phyloP scores from a whole-genome alignment of 2,888 invertebrate species.

The Frankliniella intonsa region DNA sequence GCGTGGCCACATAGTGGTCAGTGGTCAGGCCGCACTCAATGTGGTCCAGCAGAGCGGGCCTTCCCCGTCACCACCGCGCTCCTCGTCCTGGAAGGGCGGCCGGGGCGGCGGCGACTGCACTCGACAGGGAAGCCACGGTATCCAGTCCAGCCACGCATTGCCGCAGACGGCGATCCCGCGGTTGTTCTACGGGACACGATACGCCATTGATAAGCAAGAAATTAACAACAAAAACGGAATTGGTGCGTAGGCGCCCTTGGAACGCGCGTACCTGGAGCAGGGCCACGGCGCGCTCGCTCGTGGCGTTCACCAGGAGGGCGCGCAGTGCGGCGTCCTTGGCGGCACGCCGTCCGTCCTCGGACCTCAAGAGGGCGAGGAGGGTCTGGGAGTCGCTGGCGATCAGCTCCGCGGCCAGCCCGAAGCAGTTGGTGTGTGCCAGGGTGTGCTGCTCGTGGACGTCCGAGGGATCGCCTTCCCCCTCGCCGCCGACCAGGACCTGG shows the following conservation, averaged over 20 bases:
- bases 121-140: not conserved
- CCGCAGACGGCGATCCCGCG: not conserved
- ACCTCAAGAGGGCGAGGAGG: not conserved
- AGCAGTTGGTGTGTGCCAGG: slow-evolving; percentile 1
- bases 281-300: not conserved
- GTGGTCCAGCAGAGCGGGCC: not conserved
- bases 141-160: not conserved
- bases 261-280: not conserved
- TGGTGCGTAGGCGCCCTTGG: not conserved
- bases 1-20: too few species aligned
- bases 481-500: too few species aligned
- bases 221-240: not conserved
- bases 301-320: not conserved
- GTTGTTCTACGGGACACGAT: not conserved
- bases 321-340: not conserved
- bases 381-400: not conserved
- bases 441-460: not conserved
- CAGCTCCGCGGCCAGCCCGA: not conserved
- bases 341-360: not conserved
- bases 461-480: too few species aligned
- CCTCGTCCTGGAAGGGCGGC: not conserved
- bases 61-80: not conserved
- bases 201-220: not conserved
- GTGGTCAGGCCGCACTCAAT: too few species aligned
- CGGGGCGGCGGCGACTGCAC: slow-evolving; percentile 11